These are phyloP conservation scores for Perca schrenkii DNA, from an alignment of 2,113 vertebrate genomes.

Conservation along the genomic window DNA sequence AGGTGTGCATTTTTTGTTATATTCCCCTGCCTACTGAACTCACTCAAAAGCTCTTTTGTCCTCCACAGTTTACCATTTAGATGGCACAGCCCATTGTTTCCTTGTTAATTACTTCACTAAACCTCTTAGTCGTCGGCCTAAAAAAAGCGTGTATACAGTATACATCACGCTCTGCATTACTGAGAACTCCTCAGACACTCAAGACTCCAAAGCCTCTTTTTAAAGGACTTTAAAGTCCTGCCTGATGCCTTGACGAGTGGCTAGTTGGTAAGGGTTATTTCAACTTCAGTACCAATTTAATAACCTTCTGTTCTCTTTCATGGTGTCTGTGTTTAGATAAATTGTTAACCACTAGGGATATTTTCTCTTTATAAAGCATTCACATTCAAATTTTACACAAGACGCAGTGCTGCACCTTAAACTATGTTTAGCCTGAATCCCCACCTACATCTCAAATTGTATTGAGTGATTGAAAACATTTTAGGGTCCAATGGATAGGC, in stretches of 20 bases:
- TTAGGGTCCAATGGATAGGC: neutral
- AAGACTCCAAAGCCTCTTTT: slow-evolving; percentile 22
- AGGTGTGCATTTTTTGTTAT: slow-evolving; percentile 38
- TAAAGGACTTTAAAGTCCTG: neutral
- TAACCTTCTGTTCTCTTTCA: slow-evolving; percentile 39
- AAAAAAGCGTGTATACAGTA: slow-evolving; percentile 4
- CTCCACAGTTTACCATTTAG: slow-evolving; percentile 40
- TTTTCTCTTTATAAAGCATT: slow-evolving; percentile 10
- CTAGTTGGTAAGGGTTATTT: neutral
- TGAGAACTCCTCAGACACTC: slow-evolving; percentile 26
- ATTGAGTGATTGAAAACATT: slow-evolving; percentile 3
- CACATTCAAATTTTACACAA: slow-evolving; percentile 29
- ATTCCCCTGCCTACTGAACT: slow-evolving; percentile 23
- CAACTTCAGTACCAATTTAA: slow-evolving; percentile 8
- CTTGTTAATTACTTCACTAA: slow-evolving; percentile 64
- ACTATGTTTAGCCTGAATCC: slow-evolving; percentile 30
- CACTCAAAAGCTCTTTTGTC: slow-evolving; percentile 53
- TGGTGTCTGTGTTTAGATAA: slow-evolving; percentile 20
- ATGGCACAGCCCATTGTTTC: slow-evolving; percentile 44
- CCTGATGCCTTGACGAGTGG: neutral
- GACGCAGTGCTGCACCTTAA: neutral
- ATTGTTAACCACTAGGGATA: slow-evolving; percentile 4
- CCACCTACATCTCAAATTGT: slow-evolving; percentile 14
- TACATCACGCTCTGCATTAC: slow-evolving; percentile 37
- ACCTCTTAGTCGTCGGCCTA: slow-evolving; percentile 46